Conservation (phyloP, 2,888 invertebrate species). For the Exephanes ischioxanthus region DNA sequence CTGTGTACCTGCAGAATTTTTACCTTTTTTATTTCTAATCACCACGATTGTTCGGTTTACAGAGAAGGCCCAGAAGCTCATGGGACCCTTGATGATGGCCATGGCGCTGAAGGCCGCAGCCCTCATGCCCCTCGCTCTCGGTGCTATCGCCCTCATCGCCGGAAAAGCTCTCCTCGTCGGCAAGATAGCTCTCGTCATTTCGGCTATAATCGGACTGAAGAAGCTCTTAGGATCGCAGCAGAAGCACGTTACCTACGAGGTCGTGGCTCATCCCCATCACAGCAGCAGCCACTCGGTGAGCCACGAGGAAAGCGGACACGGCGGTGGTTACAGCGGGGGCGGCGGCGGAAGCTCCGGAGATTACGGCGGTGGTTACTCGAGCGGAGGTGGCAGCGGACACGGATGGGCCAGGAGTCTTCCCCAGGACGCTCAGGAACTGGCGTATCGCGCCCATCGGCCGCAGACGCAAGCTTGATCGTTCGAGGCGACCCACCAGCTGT, state of each 20-base stretch:
- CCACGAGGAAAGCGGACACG: constrained; percentile 89
- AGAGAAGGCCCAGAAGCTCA: constrained; percentile 91
- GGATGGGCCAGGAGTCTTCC: constrained; percentile 90
- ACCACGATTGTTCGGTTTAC: constrained; percentile 63
- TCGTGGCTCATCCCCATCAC: constrained; percentile 94
- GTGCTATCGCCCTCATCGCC: constrained; percentile 93
- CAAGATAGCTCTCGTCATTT: constrained; percentile 93
- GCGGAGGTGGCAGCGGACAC: constrained; percentile 87
- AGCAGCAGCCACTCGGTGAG: constrained; percentile 89
- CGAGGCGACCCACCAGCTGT: constrained; percentile 38
- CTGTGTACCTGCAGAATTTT: neutral
- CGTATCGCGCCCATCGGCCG: constrained; percentile 92
- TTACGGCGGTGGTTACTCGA: constrained; percentile 87
- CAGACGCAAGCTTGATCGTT: constrained; percentile 82
- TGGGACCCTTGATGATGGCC: constrained; percentile 91
- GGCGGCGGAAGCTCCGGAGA: constrained; percentile 87
- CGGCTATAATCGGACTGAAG: constrained; percentile 94
- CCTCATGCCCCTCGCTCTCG: constrained; percentile 91
- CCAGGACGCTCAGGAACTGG: constrained; percentile 89
- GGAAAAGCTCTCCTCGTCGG: constrained; percentile 94
- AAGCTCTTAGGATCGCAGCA: constrained; percentile 91
- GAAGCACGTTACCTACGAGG: constrained; percentile 95
- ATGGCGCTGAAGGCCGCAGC: constrained; percentile 93
- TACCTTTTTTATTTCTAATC: neutral
- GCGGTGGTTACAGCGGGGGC: constrained; percentile 85